Conservation (phyloP, 2,888 invertebrate genomes). For the Xestia c-nigrum region DNA sequence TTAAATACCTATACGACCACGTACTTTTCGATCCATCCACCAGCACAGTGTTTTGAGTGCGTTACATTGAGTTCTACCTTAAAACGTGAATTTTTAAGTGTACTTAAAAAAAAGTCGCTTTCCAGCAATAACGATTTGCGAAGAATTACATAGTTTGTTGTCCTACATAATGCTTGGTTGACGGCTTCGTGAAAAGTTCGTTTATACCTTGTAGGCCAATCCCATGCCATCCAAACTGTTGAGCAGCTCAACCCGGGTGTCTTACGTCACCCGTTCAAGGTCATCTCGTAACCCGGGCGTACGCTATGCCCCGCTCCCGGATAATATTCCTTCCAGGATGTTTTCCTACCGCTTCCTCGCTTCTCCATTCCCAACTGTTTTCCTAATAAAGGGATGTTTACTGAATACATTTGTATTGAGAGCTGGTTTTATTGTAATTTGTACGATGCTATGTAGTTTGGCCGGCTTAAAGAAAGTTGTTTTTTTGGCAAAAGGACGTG, state of each 20-base stretch:
- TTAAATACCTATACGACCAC: too few species aligned
- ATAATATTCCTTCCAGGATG: conserved; percentile 57
- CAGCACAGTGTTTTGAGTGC: too few species aligned
- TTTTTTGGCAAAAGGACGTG: conserved; percentile 10
- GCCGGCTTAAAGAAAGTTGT: background rate
- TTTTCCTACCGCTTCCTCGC: conserved; percentile 60
- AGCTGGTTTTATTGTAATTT: conserved; percentile 25
- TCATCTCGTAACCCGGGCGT: conserved; percentile 16
- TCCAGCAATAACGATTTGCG: too few species aligned
- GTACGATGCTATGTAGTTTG: conserved; percentile 3
- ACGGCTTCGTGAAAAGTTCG: too few species aligned
- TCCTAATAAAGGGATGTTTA: conserved; percentile 57
- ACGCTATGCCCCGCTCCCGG: conserved; percentile 39
- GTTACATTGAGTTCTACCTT: too few species aligned
- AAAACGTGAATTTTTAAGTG: too few species aligned
- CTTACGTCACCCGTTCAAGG: conserved; percentile 30
- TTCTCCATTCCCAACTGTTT: conserved; percentile 53
- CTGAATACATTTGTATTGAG: conserved; percentile 42
- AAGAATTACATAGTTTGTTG: too few species aligned
- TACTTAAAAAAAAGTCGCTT: too few species aligned
- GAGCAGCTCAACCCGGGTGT: background rate
- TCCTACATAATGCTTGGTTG: too few species aligned
- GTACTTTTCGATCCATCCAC: too few species aligned
- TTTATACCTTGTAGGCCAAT: background rate
- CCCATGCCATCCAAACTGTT: too few species aligned